A percentile compares a stretch with the other conserved stretches of the same genome.
Conservation (phyloP, 2,113 vertebrate species). For the Callipepla californica region DNA sequence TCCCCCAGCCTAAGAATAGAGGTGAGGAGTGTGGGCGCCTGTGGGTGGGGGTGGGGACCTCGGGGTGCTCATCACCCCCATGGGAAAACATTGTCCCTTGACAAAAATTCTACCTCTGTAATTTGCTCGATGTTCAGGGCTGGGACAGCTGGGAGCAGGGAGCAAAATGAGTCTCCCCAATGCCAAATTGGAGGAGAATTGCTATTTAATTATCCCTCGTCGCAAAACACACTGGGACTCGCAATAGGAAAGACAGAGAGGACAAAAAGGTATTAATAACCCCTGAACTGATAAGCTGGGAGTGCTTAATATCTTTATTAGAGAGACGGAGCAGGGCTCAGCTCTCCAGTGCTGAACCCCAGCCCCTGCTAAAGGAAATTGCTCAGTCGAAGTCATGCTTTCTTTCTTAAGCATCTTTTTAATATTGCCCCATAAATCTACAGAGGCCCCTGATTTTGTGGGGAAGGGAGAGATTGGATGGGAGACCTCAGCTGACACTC, state of each 20-base stretch:
- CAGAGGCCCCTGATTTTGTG: neutral
- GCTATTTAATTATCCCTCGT: neutral
- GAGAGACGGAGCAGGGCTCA: neutral
- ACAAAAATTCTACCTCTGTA: neutral
- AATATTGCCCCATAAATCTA: slow-evolving; percentile 24
- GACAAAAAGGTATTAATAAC: neutral
- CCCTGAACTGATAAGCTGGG: neutral
- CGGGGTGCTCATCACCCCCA: neutral
- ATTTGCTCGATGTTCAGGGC: neutral
- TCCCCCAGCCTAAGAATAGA: slow-evolving; percentile 8
- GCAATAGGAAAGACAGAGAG: neutral
- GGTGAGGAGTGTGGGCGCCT: neutral
- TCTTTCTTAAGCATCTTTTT: slow-evolving; percentile 15
- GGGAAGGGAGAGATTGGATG: neutral
- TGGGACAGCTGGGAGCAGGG: neutral
- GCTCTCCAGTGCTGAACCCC: neutral
- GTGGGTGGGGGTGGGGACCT: neutral
- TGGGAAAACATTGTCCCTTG: neutral
- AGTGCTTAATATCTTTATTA: neutral
- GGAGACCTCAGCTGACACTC: neutral
- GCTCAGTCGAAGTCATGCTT: neutral
- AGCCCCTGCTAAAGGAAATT: neutral
- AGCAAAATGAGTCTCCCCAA: neutral
- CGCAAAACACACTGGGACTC: neutral
- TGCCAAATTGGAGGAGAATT: neutral